These are phyloP conservation scores for Eretmochelys imbricata DNA, from an alignment of 2,113 vertebrate species.

Conservation along the genomic window DNA sequence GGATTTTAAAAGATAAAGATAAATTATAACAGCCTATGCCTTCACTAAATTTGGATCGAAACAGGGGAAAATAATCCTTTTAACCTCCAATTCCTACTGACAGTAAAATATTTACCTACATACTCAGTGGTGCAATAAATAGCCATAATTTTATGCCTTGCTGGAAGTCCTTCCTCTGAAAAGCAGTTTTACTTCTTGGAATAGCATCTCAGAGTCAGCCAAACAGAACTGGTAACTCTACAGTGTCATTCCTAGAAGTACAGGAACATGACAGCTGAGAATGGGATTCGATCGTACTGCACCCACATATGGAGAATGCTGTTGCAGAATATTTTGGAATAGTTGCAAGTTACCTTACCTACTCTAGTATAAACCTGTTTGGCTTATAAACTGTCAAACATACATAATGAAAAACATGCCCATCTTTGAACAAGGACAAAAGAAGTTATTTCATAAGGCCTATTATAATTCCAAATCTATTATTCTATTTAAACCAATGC, in stretches of 20 bases:
- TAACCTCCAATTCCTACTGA: background rate
- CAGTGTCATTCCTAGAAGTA: background rate
- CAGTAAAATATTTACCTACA: background rate
- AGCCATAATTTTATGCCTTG: background rate
- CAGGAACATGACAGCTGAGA: background rate
- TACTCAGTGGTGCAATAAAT: accelerated
- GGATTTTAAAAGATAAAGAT: background rate
- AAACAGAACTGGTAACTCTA: background rate
- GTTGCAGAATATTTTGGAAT: background rate
- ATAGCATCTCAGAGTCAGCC: background rate
- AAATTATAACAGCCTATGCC: background rate
- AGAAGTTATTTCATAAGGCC: background rate
- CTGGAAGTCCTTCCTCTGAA: background rate
- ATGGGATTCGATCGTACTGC: background rate
- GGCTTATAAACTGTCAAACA: background rate
- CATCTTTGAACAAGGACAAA: background rate
- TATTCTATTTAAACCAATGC: conserved; percentile 38
- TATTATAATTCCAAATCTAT: background rate
- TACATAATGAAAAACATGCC: background rate
- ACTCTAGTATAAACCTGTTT: background rate
- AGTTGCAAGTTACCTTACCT: background rate
- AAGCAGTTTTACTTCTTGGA: background rate
- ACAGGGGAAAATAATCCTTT: background rate
- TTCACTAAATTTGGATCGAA: background rate
- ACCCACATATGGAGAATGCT: background rate